Conservation (phyloP, 2,113 vertebrate species). For the Dolichotis patagonum region DNA sequence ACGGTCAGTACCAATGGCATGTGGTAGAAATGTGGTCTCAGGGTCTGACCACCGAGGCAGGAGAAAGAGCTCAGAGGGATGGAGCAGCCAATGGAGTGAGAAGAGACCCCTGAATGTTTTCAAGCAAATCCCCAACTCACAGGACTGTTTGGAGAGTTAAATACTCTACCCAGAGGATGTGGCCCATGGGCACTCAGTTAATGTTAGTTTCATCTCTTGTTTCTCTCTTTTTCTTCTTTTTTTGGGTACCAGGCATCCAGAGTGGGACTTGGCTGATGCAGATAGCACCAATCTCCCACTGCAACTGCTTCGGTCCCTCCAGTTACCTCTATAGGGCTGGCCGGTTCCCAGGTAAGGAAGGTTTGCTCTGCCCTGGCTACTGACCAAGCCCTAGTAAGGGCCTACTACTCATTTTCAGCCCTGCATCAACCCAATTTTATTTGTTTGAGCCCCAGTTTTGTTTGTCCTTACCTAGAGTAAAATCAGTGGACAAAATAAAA, state of each 20-base stretch:
- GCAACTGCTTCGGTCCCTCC: background rate
- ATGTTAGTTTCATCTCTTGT: background rate
- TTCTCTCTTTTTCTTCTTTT: too few species aligned
- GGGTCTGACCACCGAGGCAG: background rate
- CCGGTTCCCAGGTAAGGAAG: background rate
- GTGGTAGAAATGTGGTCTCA: background rate
- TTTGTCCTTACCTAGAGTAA: background rate
- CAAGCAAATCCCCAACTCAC: background rate
- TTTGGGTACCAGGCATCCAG: background rate
- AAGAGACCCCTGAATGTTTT: background rate
- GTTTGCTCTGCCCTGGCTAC: background rate
- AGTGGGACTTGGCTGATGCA: too few species aligned
- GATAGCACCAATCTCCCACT: background rate
- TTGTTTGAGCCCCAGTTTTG: background rate
- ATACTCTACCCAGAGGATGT: background rate
- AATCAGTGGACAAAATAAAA: background rate
- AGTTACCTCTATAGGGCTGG: background rate
- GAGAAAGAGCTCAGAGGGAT: background rate
- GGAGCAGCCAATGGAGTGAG: background rate
- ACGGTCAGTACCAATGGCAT: too few species aligned
- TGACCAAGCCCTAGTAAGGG: background rate
- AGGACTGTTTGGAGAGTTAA: background rate
- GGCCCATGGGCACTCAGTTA: too few species aligned
- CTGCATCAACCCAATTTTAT: background rate
- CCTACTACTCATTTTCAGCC: background rate